phyloP scores from a whole-genome alignment of 2,888 invertebrate species.

The Diaphora mendica region DNA sequence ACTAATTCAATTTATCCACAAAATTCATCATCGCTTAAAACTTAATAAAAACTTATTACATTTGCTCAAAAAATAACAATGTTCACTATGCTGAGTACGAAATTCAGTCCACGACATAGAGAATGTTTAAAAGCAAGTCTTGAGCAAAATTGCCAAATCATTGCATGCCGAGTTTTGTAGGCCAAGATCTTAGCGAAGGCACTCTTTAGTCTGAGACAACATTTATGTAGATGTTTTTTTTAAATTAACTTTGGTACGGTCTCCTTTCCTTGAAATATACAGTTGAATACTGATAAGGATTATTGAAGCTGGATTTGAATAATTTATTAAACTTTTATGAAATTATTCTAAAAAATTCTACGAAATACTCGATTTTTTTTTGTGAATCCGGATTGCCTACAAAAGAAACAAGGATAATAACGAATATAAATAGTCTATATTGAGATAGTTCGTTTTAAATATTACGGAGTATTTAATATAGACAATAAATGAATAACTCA shows the following conservation, averaged over 20 bases:
- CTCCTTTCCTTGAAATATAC: background rate
- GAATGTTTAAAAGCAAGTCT: slow-evolving; percentile 63
- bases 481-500: too few species aligned
- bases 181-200: slow-evolving; percentile 27
- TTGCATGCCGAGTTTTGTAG: slow-evolving; percentile 52
- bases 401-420: background rate
- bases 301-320: slow-evolving; percentile 1
- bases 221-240: slow-evolving; percentile 50
- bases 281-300: slow-evolving; percentile 6
- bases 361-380: background rate
- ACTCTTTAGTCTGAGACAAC: slow-evolving; percentile 56
- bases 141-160: slow-evolving; percentile 72
- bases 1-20: background rate
- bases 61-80: slow-evolving; percentile 13
- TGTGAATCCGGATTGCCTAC: background rate
- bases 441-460: background rate
- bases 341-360: background rate
- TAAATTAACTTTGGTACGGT: slow-evolving; percentile 38
- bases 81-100: slow-evolving; percentile 3
- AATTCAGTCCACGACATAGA: slow-evolving; percentile 56
- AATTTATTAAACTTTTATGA: background rate
- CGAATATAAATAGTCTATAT: background rate
- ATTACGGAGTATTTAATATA: too few species aligned
- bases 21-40: background rate
- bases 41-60: background rate